Evolutionary conservation across 1,140 invertebrate species (phyloP).

Genomic region (Drosophila lacertosa): DNA sequence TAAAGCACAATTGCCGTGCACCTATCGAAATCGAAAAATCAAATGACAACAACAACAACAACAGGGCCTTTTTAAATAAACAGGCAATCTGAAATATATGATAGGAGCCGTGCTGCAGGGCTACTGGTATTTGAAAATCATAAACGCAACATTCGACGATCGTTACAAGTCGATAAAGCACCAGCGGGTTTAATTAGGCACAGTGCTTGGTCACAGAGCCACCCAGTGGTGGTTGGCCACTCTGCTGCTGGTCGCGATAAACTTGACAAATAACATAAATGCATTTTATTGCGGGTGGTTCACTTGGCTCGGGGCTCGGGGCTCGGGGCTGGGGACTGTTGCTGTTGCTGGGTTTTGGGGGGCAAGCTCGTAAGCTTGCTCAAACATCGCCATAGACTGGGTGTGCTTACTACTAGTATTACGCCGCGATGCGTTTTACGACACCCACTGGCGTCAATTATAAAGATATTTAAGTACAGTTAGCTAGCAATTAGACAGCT

Average conservation of each 20-base stretch:
- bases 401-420: conserved; percentile 65
- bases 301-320: background rate
- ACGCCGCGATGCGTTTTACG: conserved; percentile 68
- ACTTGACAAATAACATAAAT: conserved; percentile 82
- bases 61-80: conserved; percentile 31
- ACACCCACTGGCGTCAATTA: conserved; percentile 79
- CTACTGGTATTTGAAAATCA: conserved; percentile 76
- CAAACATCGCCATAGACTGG: conserved; percentile 51
- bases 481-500: conserved; percentile 72
- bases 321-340: no score
- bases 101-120: conserved; percentile 20
- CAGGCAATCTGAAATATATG: conserved; percentile 62
- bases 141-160: conserved; percentile 60
- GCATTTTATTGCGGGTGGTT: conserved; percentile 79
- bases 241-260: conserved; percentile 54
- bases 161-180: conserved; percentile 76
- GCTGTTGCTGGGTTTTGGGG: no score
- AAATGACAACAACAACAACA: conserved; percentile 26
- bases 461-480: conserved; percentile 83
- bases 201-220: conserved; percentile 7
- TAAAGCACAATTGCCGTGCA: conserved; percentile 18
- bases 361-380: conserved; percentile 12
- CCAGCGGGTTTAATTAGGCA: conserved; percentile 67
- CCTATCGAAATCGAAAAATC: conserved; percentile 66
- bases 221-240: no score